Percentiles rank a stretch among this genome's conserved stretches.
Evolutionary conservation across 2,888 invertebrate species (phyloP).

Genomic region (Lasioglossum malachurum): DNA sequence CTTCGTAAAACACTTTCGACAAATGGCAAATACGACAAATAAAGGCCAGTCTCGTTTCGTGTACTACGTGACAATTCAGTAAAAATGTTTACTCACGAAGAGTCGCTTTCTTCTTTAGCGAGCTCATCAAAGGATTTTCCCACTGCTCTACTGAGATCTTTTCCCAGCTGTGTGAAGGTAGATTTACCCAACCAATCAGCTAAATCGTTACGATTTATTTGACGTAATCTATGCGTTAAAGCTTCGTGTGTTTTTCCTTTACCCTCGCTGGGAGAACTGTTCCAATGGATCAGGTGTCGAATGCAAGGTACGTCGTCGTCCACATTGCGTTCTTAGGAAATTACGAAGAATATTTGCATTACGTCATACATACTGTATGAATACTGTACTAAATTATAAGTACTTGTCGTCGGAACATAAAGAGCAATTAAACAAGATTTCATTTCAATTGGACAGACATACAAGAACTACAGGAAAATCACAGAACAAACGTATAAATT

Average conservation of each 20-base stretch:
- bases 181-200: conserved; percentile 88
- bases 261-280: conserved; percentile 85
- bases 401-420: neutral
- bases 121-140: conserved; percentile 72
- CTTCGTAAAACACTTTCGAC: neutral
- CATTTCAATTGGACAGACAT: neutral
- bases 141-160: conserved; percentile 84
- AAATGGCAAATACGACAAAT: neutral
- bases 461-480: neutral
- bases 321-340: conserved; percentile 82
- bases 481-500: neutral
- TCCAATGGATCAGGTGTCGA: conserved; percentile 87
- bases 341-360: neutral
- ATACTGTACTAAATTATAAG: neutral
- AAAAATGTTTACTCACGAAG: conserved; percentile 43
- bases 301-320: conserved; percentile 86
- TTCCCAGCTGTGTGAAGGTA: conserved; percentile 86
- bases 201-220: conserved; percentile 86
- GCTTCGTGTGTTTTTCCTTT: conserved; percentile 87
- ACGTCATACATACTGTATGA: neutral
- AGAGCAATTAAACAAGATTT: neutral
- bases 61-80: neutral
- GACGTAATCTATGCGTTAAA: conserved; percentile 86
- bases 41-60: neutral
- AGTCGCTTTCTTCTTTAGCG: conserved; percentile 66